Evolutionary conservation across 1,140 invertebrate species (phyloP), one percentile per base, ranked within the genome.

Genomic region (Heliconius eleuchia): DNA sequence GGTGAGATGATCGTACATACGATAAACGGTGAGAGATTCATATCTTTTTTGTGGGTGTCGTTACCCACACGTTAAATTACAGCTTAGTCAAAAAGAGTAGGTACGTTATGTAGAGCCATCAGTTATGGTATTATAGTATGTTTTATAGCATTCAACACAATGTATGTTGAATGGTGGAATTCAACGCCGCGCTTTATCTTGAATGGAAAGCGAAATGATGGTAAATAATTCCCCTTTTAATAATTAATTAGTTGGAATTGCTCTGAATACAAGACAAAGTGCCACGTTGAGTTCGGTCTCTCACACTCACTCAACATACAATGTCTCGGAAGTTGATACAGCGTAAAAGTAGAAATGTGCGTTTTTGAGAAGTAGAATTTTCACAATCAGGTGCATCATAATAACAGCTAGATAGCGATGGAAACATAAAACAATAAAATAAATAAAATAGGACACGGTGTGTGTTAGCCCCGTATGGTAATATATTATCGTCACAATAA

Each of bases 1-100:
- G 79, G 75, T 80, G 18, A 7, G 37, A 70, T 42, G 27, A 72
- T 42, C 71, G 3, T 16, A 66, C 60, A 66, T 30, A 30, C 11
- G 60, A 66, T 72, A 19, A 70, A 23, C 46, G 27, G 37, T 72
- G 71, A 72, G 71, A 72, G 34, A 72, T 39, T 72, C 16, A 19
- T 19, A 39, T 72, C 70, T 72, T 8, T 72, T 72, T 72, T 42
- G 71, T 39, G 34, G 0, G 37, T 42, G 18, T 42, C 30, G 11
- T n/a, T n/a, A n/a, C n/a, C n/a, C n/a, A n/a, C n/a, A 37, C 70
- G 30, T 39, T 16, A 19, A 19, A 71, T 71, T 71, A 71, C 57
- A 60, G 9, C 19, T 37, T 39, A 18, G 19, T 46, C 3, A 46
- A 71, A 72, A 72, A 72, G 18, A 37, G 9, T 72, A 72, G n/a